Percentiles rank a stretch among this genome's conserved stretches.
Conservation (phyloP, 2,113 vertebrate species). For the Arenaria interpres region DNA sequence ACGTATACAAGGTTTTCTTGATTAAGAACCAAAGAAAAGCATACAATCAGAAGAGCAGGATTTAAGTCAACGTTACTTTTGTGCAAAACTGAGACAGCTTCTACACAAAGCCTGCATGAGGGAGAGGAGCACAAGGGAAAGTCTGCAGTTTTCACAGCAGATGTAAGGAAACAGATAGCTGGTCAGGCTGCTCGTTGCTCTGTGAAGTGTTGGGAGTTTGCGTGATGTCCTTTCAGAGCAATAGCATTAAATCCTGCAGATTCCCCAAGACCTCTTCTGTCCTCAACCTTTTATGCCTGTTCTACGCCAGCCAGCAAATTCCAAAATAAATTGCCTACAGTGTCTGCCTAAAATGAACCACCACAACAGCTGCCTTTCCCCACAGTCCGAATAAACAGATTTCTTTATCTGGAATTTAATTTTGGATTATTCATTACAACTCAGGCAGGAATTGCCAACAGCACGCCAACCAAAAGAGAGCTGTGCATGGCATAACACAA, state of each 20-base stretch:
- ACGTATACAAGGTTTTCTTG: neutral
- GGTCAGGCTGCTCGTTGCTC: neutral
- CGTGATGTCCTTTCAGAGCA: neutral
- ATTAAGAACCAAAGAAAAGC: neutral
- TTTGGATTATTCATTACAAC: neutral
- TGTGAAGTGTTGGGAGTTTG: neutral
- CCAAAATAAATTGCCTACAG: neutral
- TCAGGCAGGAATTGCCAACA: neutral
- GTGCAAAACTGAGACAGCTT: neutral
- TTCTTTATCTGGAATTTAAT: neutral
- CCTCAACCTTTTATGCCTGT: neutral
- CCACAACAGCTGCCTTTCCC: neutral
- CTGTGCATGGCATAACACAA: accelerated
- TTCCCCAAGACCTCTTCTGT: neutral
- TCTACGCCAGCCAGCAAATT: neutral
- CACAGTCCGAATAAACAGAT: neutral
- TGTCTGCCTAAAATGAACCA: neutral
- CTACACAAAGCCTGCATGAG: neutral
- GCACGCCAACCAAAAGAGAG: neutral
- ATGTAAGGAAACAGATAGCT: neutral
- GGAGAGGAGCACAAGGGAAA: neutral
- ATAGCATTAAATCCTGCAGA: accelerated
- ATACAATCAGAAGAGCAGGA: neutral
- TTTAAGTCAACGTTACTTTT: neutral
- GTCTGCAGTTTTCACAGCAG: neutral